phyloP scores from a whole-genome alignment of 2,888 invertebrate genomes.

The Drosophila fulvimacula region DNA sequence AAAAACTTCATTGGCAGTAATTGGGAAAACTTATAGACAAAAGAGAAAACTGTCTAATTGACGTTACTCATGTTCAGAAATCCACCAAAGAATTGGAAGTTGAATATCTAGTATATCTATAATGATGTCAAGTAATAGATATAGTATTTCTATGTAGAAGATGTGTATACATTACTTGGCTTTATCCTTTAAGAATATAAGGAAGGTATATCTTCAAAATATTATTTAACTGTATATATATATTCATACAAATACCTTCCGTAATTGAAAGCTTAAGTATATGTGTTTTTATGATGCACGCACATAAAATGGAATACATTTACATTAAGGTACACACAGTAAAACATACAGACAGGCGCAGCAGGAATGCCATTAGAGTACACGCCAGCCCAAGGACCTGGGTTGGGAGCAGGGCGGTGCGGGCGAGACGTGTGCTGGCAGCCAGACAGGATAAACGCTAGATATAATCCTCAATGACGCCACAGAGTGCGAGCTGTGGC shows the following conservation, averaged over 20 bases:
- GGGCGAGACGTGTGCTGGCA: constrained; percentile 3
- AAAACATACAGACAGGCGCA: constrained; percentile 6
- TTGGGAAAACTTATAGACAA: no score
- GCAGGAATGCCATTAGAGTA: constrained; percentile 27
- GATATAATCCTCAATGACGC: constrained; percentile 67
- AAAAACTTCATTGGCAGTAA: no score
- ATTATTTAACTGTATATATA: no score
- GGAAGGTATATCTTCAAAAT: neutral
- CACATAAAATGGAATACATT: neutral
- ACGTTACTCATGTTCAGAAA: no score
- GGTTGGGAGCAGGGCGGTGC: neutral
- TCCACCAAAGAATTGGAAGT: no score
- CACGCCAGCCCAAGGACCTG: neutral
- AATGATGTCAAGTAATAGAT: no score
- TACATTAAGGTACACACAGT: neutral
- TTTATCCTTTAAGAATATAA: neutral
- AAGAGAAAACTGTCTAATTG: no score
- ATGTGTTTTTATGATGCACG: neutral
- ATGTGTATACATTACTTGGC: neutral
- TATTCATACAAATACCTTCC: no score
- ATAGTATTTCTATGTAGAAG: neutral
- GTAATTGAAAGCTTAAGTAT: no score
- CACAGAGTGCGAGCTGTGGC: constrained; percentile 46
- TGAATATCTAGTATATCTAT: no score
- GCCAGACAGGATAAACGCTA: constrained; percentile 37